Evolutionary conservation across 2,888 invertebrate genomes (phyloP), one percentile per base, ranked within the genome.

Genomic region (Theretra japonica): DNA sequence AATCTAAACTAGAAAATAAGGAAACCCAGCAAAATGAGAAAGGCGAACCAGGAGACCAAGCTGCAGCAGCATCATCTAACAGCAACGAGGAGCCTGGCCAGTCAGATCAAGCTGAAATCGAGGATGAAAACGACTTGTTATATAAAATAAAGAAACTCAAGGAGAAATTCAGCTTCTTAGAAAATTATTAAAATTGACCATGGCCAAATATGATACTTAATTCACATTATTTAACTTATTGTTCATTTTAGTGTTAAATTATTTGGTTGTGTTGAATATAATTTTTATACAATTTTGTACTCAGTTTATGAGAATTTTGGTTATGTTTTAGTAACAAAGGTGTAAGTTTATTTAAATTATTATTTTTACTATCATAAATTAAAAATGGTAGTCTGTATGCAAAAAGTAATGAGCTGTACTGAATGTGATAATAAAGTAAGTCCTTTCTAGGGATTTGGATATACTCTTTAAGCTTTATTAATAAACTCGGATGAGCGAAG

Each of bases 111-210:
- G 90, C 90, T 83, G 84, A 90, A 79, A 84, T 84, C 23, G 92
- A 91, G 75, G 88, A 82, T 73, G 93, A 93, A 85, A 88, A 76
- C 81, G 86, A 87, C 81, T 90, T 94, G 77, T 93, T 88, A 72
- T 85, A 77, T 74, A 74, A 86, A 59, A 86, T 93, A 73, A 91
- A 86, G 79, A 87, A 85, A 79, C 83, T 94, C 71, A 86, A 82
- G 82, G 92, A 94, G 19, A 94, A 93, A 80, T 84, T 93, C 19
- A 69, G 59, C 59, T 72, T 69, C 21, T 17, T 23, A 23, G 65
- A 65, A 17, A 23, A 62, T 53, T 7, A 17, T 25, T 58, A 11
- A 1, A 59, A 28, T 59, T 17, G 8, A 15, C 28, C 17, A 25
- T 25, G 23, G 4, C 19, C 28, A 25, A 59, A 11, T 59, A 19